Conservation (phyloP, 1,140 invertebrate species). For the Bombus superbus region DNA sequence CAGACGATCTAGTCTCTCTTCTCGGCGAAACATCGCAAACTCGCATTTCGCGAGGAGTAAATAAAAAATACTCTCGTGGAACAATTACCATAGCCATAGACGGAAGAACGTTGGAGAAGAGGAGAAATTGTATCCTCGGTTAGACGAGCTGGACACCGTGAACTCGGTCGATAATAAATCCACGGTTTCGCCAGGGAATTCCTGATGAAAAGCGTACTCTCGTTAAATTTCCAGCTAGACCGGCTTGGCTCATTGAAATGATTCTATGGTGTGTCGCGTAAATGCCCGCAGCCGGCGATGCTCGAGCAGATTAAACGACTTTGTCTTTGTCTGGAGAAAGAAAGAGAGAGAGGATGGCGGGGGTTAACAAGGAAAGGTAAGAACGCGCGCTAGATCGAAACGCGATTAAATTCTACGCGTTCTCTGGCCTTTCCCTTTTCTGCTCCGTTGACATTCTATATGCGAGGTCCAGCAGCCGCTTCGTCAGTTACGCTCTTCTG, state of each 20-base stretch:
- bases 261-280: conserved; percentile 67
- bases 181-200: conserved; percentile 4
- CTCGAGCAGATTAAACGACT: conserved; percentile 25
- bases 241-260: conserved; percentile 73
- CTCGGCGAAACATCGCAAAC: not conserved
- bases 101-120: not conserved
- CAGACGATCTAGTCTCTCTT: not conserved
- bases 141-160: not conserved
- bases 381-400: conserved; percentile 57
- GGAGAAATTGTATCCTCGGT: conserved; percentile 33
- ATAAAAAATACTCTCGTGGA: not conserved
- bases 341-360: conserved; percentile 4
- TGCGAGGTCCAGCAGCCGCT: conserved; percentile 12
- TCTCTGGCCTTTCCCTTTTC: conserved; percentile 25
- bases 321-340: conserved; percentile 33
- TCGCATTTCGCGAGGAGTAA: not conserved
- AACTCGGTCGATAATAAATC: conserved; percentile 56
- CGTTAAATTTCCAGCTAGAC: conserved; percentile 77
- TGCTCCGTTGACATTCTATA: conserved; percentile 40
- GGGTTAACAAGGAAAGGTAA: not conserved
- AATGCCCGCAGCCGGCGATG: conserved; percentile 12
- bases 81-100: not conserved
- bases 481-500: not conserved
- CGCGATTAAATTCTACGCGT: conserved; percentile 54
- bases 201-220: conserved; percentile 72